Evolutionary conservation across 2,797 vertebrate genomes (phyloP), one percentile per base, ranked within the genome.

Genomic region (Sparus aurata): DNA sequence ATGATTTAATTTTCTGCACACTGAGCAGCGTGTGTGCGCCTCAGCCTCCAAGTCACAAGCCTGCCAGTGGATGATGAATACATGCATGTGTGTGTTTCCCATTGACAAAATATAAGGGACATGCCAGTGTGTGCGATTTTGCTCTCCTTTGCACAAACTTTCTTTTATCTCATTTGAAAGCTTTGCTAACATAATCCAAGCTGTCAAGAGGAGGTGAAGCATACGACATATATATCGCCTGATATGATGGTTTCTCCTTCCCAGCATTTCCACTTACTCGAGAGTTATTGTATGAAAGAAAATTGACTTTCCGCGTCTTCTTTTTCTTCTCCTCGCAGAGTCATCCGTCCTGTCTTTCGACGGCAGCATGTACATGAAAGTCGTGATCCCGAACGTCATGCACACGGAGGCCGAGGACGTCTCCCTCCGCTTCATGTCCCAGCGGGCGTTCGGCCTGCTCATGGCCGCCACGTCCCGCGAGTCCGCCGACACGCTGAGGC

Each of bases 361-460:
- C 0, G 98, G 98, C 89, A 99, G 97, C 92, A 99, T 99, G 98
- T 99, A 97, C 88, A 98, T 99, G 98, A 99, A 99, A 93, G 95
- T 99, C 50, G 91, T 97, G 88, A 97, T 99, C 91, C 98, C 98
- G 0, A 95, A 94, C 75, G 95, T 97, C 17, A 97, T 99, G 94
- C 98, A 99, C 88, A 99, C 98, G 0, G 98, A 99, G 84, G 98
- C 98, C 1, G 98, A 99, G 80, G 98, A 99, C 0, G 97, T 98
- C 59, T 99, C 98, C 17, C 96, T 99, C 54, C 98, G 98, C 65
- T 99, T 99, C 93, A 98, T 96, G 96, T 99, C 98, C 30, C 98
- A 98, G 89, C 95, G 97, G 0, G 98, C 98, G 1, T 99, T 98
- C 1, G 98, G 98, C 75, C 93, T 99, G 43, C 87, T 99, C 82